A percentile compares a stretch with the other conserved stretches of the same genome.
Conservation (phyloP, 2,888 invertebrate genomes). For the Drosophila infuscata region DNA sequence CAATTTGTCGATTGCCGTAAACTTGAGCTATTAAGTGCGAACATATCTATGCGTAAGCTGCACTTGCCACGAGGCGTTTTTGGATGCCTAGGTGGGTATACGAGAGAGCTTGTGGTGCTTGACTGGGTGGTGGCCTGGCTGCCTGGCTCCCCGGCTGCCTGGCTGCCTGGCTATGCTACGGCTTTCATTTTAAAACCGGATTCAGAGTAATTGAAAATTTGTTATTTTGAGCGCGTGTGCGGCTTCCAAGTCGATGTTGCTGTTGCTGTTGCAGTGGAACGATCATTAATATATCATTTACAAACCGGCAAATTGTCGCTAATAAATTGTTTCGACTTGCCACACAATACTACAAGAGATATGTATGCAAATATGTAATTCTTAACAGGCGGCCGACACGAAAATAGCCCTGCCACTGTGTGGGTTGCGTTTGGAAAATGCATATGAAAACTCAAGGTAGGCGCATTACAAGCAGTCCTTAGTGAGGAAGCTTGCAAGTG, state of each 20-base stretch:
- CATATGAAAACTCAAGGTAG: conserved; percentile 16
- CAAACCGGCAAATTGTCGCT: conserved; percentile 76
- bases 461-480: neutral
- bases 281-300: conserved; percentile 81
- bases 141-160: neutral
- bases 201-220: conserved; percentile 73
- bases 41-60: conserved; percentile 65
- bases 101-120: conserved; percentile 15
- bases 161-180: conserved; percentile 38
- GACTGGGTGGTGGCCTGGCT: conserved; percentile 1
- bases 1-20: conserved; percentile 81
- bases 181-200: conserved; percentile 77
- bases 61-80: conserved; percentile 41
- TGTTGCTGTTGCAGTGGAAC: conserved; percentile 46
- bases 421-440: conserved; percentile 47
- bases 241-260: conserved; percentile 35
- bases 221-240: conserved; percentile 75
- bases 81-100: conserved; percentile 40
- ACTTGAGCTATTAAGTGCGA: conserved; percentile 82
- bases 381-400: conserved; percentile 27
- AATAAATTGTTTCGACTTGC: conserved; percentile 71
- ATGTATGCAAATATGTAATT: conserved; percentile 24
- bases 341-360: conserved; percentile 26
- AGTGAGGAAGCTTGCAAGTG: neutral
- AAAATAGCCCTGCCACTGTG: conserved; percentile 22